Percentiles rank a stretch among this genome's conserved stretches.
phyloP scores from a whole-genome alignment of 2,888 invertebrate species.

The Caenorhabditis zanzibari region DNA sequence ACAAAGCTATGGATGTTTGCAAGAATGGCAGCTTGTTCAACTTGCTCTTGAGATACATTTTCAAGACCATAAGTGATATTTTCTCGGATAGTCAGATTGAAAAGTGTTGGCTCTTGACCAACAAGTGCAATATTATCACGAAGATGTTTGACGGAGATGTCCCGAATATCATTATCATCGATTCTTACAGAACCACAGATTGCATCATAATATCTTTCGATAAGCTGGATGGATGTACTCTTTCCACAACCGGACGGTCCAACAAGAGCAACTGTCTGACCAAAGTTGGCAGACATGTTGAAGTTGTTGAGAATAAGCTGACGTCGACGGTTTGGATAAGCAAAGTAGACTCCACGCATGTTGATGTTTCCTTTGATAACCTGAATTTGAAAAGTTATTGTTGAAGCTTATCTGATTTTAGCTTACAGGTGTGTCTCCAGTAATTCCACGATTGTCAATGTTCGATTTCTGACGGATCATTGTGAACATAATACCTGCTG shows the following conservation, averaged over 20 bases:
- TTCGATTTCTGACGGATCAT: conserved; percentile 82
- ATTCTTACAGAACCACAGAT: conserved; percentile 82
- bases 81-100: conserved; percentile 83
- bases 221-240: conserved; percentile 84
- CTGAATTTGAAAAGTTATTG: conserved; percentile 18
- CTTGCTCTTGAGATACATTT: conserved; percentile 64
- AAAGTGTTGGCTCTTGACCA: conserved; percentile 84
- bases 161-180: conserved; percentile 81
- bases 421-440: conserved; percentile 79
- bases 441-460: conserved; percentile 83
- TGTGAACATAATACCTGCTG: conserved; percentile 81
- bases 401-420: neutral
- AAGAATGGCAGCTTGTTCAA: conserved; percentile 80
- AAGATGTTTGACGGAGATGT: conserved; percentile 71
- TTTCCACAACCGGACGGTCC: conserved; percentile 85
- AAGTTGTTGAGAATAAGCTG: conserved; percentile 84
- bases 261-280: conserved; percentile 84
- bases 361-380: conserved; percentile 87
- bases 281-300: conserved; percentile 71
- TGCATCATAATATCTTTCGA: conserved; percentile 84
- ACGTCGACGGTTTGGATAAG: conserved; percentile 89
- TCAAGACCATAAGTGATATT: conserved; percentile 84
- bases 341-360: conserved; percentile 89
- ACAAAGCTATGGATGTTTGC: conserved; percentile 85
- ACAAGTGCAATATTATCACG: conserved; percentile 83